Base-by-base conservation (phyloP, 2,797 vertebrate genomes). In the Manis crassicaudata region DNA sequence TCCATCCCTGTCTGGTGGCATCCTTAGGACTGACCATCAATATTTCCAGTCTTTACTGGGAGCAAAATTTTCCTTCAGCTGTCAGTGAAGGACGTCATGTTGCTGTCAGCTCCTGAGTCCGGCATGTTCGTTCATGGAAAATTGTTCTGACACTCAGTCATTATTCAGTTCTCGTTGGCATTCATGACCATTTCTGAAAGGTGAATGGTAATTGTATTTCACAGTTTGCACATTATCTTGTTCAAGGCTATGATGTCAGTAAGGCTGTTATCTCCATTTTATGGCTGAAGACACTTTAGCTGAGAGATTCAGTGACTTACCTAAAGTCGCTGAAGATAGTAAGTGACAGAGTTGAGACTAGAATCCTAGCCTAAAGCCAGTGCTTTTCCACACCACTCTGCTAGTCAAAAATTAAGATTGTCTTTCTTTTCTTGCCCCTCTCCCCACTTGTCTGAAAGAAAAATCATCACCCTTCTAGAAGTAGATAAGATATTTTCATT, bases 201-300 rank as follows among this genome's bases (percentile, higher is more conserved):
- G 46, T 46, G 46, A 46, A 46, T 70, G 20, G 56, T 5, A 12
- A 85, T 23, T 52, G 25, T 6, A 86, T 90, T 76, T 92, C 43
- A 46, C 0, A 6, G 12, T 72, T 86, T 94, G 86, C 65, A 52
- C 7, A 3, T 67, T 72, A 72, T 87, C 72, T 80, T 32, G 23
- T 73, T 86, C 65, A 62, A 81, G 29, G 17, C 80, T 76, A 10
- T 70, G 72, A 54, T 40, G 56, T 11, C 54, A 35, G 21, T 58
- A 75, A n/a, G 46, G 68, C 84, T 60, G 35, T 62, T 63, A 86
- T 93, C 94, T 93, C 43, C 79, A 58, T 43, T 86, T 65, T 90
- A 76, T 73, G 40, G 9, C 29, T 93, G 40, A 87, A 87, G 92
- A 93, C 76, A 83, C 52, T 54, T 58, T 20, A 80, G 65, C 9